These are phyloP conservation scores for Leiothrix lutea DNA, from an alignment of 2,113 vertebrate genomes.

Conservation along the genomic window DNA sequence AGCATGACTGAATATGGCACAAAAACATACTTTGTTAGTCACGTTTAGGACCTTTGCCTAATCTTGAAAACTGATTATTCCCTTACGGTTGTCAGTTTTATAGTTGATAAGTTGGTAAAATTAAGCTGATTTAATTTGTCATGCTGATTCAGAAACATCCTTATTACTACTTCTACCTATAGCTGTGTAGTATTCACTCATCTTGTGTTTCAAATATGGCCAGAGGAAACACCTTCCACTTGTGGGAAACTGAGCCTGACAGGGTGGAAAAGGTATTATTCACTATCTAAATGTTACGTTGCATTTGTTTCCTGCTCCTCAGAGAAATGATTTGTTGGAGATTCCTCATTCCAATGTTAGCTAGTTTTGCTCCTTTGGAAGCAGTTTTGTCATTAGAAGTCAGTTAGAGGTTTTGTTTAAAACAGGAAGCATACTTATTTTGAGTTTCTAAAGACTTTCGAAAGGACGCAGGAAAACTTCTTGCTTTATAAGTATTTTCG, in stretches of 20 bases:
- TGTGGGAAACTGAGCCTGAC: neutral
- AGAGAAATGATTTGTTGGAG: neutral
- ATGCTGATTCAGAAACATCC: neutral
- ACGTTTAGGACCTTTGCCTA: neutral
- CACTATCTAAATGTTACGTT: neutral
- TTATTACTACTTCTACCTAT: neutral
- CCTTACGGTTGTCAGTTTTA: neutral
- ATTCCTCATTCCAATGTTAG: neutral
- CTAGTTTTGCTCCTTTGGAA: neutral
- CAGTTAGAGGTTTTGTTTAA: neutral
- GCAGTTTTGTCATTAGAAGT: neutral
- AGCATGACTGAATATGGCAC: neutral
- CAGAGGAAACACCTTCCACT: neutral
- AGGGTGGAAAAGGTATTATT: neutral
- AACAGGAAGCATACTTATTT: neutral
- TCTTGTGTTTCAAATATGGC: neutral
- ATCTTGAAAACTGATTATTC: neutral
- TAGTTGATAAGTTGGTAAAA: neutral
- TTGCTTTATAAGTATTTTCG: neutral
- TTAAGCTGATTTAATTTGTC: neutral
- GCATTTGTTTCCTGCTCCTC: neutral
- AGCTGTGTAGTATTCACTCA: neutral
- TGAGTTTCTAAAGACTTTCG: neutral
- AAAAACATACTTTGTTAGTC: neutral
- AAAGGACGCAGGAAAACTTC: neutral